Base-by-base conservation (phyloP, 2,113 vertebrate species). In the Cheilinus undulatus region DNA sequence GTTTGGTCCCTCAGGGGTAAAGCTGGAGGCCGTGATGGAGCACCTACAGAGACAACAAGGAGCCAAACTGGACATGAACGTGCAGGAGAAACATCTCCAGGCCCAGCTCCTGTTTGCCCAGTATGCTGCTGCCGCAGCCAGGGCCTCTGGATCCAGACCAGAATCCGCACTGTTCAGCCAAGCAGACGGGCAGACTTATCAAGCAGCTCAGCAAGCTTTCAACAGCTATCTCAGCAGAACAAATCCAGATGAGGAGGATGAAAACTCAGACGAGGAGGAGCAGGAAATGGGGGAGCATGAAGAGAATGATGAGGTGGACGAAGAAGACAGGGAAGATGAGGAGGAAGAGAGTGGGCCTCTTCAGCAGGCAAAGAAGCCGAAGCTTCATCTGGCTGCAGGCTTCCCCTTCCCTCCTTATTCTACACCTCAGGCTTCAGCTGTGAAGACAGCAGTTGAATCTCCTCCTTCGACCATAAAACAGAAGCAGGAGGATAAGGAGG, bases 1-100 rank as follows among this genome's bases (percentile, higher is more conserved):
- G 93, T 85, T 86, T 13, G 67, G 53, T 71, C 91, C 83, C 80
- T 89, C 48, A n/a, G 93, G 92, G 48, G 90, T 97, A 92, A 97
- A 95, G 90, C 91, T 96, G 57, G 92, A 95, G 78, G 95, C 95
- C 2, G 90, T 95, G 77, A 97, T 99, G 91, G 97, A 98, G 83
- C 96, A 97, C 70, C 93, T 96, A 79, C 96, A 97, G 76, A 95
- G 95, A 65, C 96, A 97, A 85, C 94, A 96, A 68, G 93, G 90
- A 27, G 86, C 91, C 43, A 93, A 95, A 49, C 84, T 94, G 85
- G 94, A 94, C 80, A 96, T 97, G 95, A 96, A 95, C 83, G 92
- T 95, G 36, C 95, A 96, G 63, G 95, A 95, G 76, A 93, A 93
- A 70, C 96, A 95, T 58, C 83, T 95, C 40, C 92, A 97, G 56